Evolutionary conservation across 2,888 invertebrate genomes (phyloP).

Genomic region (Parnassius mnemosyne): DNA sequence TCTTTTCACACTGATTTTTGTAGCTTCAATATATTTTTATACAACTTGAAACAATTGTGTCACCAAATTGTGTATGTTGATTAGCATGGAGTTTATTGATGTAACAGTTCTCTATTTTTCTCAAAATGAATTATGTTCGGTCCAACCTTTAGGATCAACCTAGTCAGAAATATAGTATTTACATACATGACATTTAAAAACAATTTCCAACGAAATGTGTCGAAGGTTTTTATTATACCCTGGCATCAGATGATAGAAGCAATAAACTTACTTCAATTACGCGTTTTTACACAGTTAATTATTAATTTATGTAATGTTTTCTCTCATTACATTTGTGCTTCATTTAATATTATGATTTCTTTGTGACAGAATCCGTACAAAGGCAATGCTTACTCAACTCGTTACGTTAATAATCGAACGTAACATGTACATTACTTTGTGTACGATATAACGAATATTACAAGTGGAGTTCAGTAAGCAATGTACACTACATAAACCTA

Average conservation of each 20-base stretch:
- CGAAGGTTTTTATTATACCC: conserved; percentile 3
- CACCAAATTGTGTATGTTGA: too few relatives aligned
- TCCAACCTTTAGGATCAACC: too few relatives aligned
- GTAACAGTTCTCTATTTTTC: too few relatives aligned
- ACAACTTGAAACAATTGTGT: too few relatives aligned
- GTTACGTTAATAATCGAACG: conserved; percentile 22
- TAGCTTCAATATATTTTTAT: too few relatives aligned
- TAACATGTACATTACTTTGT: conserved; percentile 28
- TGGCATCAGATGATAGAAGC: conserved; percentile 1
- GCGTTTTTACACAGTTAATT: not conserved
- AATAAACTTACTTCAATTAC: not conserved
- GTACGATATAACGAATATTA: conserved; percentile 16
- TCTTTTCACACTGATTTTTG: too few relatives aligned
- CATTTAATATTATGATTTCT: conserved; percentile 29
- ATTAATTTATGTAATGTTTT: conserved; percentile 21
- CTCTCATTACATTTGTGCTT: conserved; percentile 29
- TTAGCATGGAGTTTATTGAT: too few relatives aligned
- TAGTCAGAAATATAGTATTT: too few relatives aligned
- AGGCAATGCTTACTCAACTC: conserved; percentile 13
- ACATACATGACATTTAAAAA: not conserved
- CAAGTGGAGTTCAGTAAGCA: conserved; percentile 24
- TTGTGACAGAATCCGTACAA: conserved; percentile 29
- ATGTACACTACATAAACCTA: conserved; percentile 28
- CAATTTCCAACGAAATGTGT: not conserved
- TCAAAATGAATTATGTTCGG: too few relatives aligned